These are phyloP conservation scores for Yasuhikotakia modesta DNA, from an alignment of 2,797 vertebrate species.

Conservation along the genomic window DNA sequence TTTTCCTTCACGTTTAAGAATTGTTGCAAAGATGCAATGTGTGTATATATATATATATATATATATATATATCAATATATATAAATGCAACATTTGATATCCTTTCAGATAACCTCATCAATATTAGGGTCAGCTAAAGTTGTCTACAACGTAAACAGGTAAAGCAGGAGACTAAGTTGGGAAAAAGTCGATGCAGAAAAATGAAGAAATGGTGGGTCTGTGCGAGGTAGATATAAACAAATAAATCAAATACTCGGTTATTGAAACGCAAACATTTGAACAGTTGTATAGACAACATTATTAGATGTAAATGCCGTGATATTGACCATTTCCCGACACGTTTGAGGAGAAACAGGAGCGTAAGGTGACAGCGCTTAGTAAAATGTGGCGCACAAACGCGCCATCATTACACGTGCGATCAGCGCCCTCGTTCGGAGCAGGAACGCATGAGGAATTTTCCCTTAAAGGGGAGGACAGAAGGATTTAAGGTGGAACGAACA, in stretches of 20 bases:
- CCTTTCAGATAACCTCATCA: neutral
- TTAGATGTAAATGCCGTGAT: neutral
- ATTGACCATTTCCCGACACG: neutral
- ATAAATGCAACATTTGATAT: neutral
- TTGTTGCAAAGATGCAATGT: neutral
- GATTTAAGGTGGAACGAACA: conserved; percentile 60
- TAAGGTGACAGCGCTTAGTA: conserved; percentile 36
- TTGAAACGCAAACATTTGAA: neutral
- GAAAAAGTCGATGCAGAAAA: neutral
- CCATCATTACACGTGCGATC: conserved; percentile 8
- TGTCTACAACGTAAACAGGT: conserved; percentile 4
- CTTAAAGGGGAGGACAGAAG: conserved; percentile 51
- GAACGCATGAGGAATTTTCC: neutral
- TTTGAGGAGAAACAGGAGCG: conserved; percentile 36
- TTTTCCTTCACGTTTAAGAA: neutral
- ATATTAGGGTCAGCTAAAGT: neutral
- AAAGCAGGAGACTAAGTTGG: neutral
- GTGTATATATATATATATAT: no score
- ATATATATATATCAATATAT: no score
- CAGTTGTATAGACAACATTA: neutral
- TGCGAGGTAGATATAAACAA: neutral
- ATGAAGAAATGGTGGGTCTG: conserved; percentile 3
- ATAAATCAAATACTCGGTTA: neutral
- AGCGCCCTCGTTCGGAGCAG: conserved; percentile 42
- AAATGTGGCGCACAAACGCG: conserved; percentile 24